Evolutionary conservation across 2,888 invertebrate species (phyloP), one percentile per base, ranked within the genome.

Genomic region (Tetranychus piercei): DNA sequence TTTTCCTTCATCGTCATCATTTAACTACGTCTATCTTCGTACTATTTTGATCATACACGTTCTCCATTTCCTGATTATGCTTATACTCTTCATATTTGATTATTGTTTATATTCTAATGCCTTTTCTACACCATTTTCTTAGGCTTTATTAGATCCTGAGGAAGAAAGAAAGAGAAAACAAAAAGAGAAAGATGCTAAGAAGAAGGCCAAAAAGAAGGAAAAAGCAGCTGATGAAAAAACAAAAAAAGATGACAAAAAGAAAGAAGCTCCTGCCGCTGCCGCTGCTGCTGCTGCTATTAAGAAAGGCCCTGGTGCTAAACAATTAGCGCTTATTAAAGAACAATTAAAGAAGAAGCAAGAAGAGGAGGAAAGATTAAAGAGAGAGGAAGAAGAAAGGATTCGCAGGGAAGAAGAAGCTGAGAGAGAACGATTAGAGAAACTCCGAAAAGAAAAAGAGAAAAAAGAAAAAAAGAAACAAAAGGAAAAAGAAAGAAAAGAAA

Each of bases 401-500:
- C 86, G 85, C 44, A 86, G 85, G 77, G 88, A 88, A 80, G 91
- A 92, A 79, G 89, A 90, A 80, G 78, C 81, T 79, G 88, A 44
- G 90, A 90, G 81, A 83, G 79, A 79, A 74, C 77, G 80, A 67
- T 79, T 80, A 72, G 82, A 93, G 84, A 88, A 88, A 78, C 83
- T 89, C 75, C 74, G 73, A 76, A 83, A 91, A 78, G 95, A 95
- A 81, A 89, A 91, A 80, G 95, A 96, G 82, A 86, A 87, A 77
- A 94, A 90, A 81, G 92, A 91, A 78, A 88, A 87, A 81, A 92
- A 90, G 82, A 96, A 93, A 81, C 89, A 90, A 80, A 92, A 92
- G 81, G 92, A 94, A 83, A 93, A 92, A 81, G 94, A 94, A 81
- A 87, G 91, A 73, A 93, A 92, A 82, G 93, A 93, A 80, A 87